Conservation (phyloP, 1,140 invertebrate species). For the Cydia splendana region DNA sequence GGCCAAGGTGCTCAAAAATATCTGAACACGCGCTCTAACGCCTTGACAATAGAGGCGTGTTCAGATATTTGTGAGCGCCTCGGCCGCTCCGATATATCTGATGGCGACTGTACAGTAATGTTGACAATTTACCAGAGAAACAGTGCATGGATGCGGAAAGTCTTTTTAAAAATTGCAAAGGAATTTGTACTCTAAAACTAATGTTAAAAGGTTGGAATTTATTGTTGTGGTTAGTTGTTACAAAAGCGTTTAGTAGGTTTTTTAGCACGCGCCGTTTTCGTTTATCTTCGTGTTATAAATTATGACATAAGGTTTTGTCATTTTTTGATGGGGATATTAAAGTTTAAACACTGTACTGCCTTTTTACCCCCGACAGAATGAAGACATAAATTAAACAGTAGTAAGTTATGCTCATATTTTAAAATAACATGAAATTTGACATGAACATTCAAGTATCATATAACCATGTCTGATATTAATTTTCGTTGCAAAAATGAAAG, state of each 20-base stretch:
- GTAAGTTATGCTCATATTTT: too few relatives aligned
- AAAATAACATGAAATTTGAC: too few relatives aligned
- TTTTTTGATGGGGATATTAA: background rate
- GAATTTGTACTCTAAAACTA: too few relatives aligned
- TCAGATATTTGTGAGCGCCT: too few relatives aligned
- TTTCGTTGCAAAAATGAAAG: too few relatives aligned
- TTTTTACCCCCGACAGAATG: background rate
- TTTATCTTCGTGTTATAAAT: conserved; percentile 29
- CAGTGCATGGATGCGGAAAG: conserved; percentile 33
- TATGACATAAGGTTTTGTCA: conserved; percentile 29
- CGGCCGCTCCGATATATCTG: too few relatives aligned
- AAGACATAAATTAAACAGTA: too few relatives aligned
- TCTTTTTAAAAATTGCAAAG: background rate
- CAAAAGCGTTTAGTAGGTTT: conserved; percentile 17
- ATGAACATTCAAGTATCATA: too few relatives aligned
- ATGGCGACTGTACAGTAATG: background rate
- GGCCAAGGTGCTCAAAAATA: too few relatives aligned
- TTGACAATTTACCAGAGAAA: conserved; percentile 34
- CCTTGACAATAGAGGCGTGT: too few relatives aligned
- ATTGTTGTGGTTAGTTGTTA: background rate
- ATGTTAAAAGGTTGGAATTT: background rate
- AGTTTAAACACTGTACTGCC: background rate
- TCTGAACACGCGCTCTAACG: too few relatives aligned
- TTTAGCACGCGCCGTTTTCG: conserved; percentile 18
- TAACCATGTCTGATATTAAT: too few relatives aligned